Percentiles rank a stretch among this genome's conserved stretches.
Evolutionary conservation across 2,113 vertebrate species (phyloP).

Genomic region (Micronisus gabar): DNA sequence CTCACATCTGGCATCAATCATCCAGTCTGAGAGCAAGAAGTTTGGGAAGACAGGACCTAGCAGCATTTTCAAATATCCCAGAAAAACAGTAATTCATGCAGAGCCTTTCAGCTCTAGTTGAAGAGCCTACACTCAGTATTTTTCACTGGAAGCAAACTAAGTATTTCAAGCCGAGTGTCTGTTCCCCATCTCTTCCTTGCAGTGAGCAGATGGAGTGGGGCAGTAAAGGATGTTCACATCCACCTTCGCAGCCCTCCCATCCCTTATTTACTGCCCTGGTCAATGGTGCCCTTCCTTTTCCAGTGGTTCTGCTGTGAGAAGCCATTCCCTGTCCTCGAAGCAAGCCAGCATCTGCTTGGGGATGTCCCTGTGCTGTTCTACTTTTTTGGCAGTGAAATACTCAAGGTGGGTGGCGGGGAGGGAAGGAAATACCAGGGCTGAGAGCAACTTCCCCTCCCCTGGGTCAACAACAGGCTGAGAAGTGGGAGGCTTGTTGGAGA

Average conservation of each 20-base stretch:
- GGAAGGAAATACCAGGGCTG: conserved; percentile 25
- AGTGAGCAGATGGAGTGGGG: background rate
- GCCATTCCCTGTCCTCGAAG: background rate
- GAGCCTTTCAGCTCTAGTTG: background rate
- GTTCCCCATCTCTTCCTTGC: background rate
- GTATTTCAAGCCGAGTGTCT: background rate
- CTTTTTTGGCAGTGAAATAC: background rate
- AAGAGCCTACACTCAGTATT: background rate
- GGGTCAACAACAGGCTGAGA: background rate
- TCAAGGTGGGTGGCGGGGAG: rapidly evolving
- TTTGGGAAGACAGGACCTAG: background rate
- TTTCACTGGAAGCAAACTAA: background rate
- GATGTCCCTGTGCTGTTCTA: background rate
- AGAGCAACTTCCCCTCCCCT: background rate
- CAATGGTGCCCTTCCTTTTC: background rate
- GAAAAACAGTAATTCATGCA: background rate
- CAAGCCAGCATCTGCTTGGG: background rate
- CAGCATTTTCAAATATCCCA: background rate
- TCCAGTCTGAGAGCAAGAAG: background rate
- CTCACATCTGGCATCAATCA: conserved; percentile 35
- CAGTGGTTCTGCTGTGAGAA: background rate
- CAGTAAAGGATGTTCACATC: background rate
- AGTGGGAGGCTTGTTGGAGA: background rate
- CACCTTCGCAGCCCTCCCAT: background rate
- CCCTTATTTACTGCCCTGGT: background rate